Evolutionary conservation across 1,140 invertebrate genomes (phyloP).

Genomic region (Atopsyche davidsoni): DNA sequence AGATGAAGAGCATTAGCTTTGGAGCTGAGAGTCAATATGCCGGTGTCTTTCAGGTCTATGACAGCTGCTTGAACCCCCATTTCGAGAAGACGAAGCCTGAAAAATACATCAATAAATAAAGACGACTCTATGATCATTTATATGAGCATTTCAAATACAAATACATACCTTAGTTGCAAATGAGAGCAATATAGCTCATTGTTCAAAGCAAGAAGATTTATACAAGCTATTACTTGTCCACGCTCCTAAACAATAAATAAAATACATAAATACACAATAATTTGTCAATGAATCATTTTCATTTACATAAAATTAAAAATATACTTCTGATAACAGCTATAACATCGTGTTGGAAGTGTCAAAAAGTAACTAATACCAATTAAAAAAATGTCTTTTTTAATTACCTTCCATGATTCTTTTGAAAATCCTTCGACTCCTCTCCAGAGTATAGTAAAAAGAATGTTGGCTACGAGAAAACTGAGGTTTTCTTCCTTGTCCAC

Average conservation of each 20-base stretch:
- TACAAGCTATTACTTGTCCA: constrained; percentile 56
- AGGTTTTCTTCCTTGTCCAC: constrained; percentile 51
- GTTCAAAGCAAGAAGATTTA: constrained; percentile 54
- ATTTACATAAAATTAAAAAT: not conserved
- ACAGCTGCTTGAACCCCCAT: constrained; percentile 55
- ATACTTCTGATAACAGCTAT: not conserved
- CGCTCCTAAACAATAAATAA: constrained; percentile 43
- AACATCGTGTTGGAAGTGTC: too few relatives aligned
- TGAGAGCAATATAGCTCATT: constrained; percentile 54
- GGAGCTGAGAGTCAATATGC: constrained; percentile 36
- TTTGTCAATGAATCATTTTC: not conserved
- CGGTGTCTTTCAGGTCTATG: constrained; percentile 51
- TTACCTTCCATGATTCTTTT: constrained; percentile 53
- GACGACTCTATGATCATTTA: not conserved
- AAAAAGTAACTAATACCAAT: constrained; percentile 10
- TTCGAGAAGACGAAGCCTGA: constrained; percentile 54
- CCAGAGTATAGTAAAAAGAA: constrained; percentile 57
- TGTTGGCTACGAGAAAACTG: constrained; percentile 53
- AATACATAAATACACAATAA: too few relatives aligned
- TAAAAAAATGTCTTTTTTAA: constrained; percentile 7
- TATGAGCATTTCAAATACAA: not conserved
- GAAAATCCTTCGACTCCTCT: constrained; percentile 54
- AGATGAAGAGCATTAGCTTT: constrained; percentile 55
- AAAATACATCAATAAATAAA: constrained; percentile 7
- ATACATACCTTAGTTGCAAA: constrained; percentile 40